These are phyloP conservation scores for Eumaeus atala DNA, from an alignment of 1,140 invertebrate species.

Conservation along the genomic window DNA sequence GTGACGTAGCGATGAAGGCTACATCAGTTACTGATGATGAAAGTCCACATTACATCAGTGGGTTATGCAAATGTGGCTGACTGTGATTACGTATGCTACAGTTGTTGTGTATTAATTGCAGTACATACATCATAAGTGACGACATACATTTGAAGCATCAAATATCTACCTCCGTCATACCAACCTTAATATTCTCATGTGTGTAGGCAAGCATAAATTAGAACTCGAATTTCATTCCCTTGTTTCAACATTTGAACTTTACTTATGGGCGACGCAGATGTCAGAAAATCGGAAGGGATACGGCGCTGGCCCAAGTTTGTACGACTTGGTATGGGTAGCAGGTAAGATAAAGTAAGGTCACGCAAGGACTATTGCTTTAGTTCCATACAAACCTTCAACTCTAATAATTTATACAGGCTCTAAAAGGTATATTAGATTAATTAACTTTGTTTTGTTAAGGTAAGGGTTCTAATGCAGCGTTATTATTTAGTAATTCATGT, in stretches of 20 bases:
- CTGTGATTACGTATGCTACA: slow-evolving; percentile 15
- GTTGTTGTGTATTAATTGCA: slow-evolving; percentile 42
- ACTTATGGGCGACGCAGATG: slow-evolving; percentile 44
- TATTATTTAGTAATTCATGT: slow-evolving; percentile 6
- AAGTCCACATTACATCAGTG: background rate
- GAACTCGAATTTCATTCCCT: slow-evolving; percentile 57
- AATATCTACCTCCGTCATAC: slow-evolving; percentile 41
- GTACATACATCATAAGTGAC: slow-evolving; percentile 43
- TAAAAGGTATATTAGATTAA: slow-evolving; percentile 12
- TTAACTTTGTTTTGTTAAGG: slow-evolving; percentile 2
- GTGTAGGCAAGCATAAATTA: slow-evolving; percentile 57
- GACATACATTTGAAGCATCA: slow-evolving; percentile 35
- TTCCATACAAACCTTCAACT: slow-evolving; percentile 13
- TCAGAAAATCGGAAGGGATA: slow-evolving; percentile 32
- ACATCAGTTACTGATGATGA: too few relatives aligned
- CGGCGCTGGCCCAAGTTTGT: slow-evolving; percentile 28
- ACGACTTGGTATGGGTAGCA: slow-evolving; percentile 26
- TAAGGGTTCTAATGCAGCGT: slow-evolving; percentile 1
- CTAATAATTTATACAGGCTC: slow-evolving; percentile 10
- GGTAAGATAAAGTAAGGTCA: slow-evolving; percentile 25
- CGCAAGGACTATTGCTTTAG: slow-evolving; percentile 14
- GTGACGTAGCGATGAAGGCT: too few relatives aligned
- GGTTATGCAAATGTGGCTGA: background rate
- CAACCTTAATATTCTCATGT: slow-evolving; percentile 40
- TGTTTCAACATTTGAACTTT: slow-evolving; percentile 62